Conservation (phyloP, 2,888 invertebrate genomes). For the Toxonevra muliebris region DNA sequence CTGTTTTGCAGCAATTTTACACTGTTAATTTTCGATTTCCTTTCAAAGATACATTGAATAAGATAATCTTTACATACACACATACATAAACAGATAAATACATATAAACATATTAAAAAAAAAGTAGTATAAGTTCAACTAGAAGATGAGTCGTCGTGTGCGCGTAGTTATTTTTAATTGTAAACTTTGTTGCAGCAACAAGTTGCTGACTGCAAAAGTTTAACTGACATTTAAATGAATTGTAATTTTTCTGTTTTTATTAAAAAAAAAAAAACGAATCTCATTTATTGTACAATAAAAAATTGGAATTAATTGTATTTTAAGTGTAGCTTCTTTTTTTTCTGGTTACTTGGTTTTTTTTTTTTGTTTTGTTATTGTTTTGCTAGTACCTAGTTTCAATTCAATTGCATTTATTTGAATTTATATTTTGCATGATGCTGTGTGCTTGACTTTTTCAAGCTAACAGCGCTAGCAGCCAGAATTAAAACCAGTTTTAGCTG, state of each 20-base stretch:
- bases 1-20: no score
- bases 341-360: background rate
- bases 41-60: conserved; percentile 46
- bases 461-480: conserved; percentile 7
- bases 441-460: background rate
- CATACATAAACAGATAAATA: no score
- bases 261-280: background rate
- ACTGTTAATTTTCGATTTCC: conserved; percentile 57
- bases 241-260: no score
- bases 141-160: background rate
- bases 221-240: conserved; percentile 1
- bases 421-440: no score
- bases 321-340: conserved; percentile 13
- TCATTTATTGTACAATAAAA: conserved; percentile 10
- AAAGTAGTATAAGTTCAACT: no score
- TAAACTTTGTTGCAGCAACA: conserved; percentile 11
- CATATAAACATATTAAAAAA: no score
- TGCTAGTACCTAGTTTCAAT: background rate
- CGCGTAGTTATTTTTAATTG: background rate
- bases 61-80: no score
- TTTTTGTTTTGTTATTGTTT: background rate
- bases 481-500: conserved; percentile 24
- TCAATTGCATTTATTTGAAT: no score
- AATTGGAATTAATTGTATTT: conserved; percentile 33
- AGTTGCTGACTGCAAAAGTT: conserved; percentile 9